Base-by-base conservation (phyloP, 2,888 invertebrate species). In the Scrobipalpa costella region DNA sequence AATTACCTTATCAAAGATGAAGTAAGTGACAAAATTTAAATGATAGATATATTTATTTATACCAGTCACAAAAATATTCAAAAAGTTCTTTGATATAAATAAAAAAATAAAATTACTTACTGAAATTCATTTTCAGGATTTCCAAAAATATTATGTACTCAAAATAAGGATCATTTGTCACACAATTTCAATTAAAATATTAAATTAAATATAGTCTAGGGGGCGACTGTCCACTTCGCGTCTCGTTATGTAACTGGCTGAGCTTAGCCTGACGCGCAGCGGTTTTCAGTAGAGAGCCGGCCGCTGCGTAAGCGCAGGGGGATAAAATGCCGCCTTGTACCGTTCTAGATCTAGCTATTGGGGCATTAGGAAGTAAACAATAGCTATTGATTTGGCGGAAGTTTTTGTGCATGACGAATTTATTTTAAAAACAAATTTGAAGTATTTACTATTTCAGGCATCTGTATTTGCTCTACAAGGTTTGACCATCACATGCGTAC, bases 211-310 rank as follows among this genome's bases (percentile, higher is more conserved):
- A 19, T 57, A 38, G 33, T 15, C n/a, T 34, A 34, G 17, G 11
- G 60, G 61, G 66, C 78, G 82, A 70, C 78, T 71, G 75, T 57
- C 64, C 77, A 64, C 71, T 64, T 64, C 67, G 79, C 76, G 77
- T 75, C 74, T 73, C 64, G 75, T 83, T 80, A 80, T 83, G 80
- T 75, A 80, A 86, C 80, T 85, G 81, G 67, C 71, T 15, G 55
- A 7, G 55, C 9, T 13, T 5, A 15, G 55, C 69, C 64, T 66
- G 61, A 68, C 63, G 47, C 58, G 44, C 33, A 36, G 38, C 11
- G 60, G 55, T 55, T 64, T 61, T 63, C 52, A 19, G 57, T 60
- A 60, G 60, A 60, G 62, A 64, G 64, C 55, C 1, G 33, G 15
- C 19, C 68, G 66, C 40, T 44, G 59, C 59, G 59, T 27, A 2